phyloP scores from a whole-genome alignment of 2,888 invertebrate genomes.

The Trissonchulus latispiculum region DNA sequence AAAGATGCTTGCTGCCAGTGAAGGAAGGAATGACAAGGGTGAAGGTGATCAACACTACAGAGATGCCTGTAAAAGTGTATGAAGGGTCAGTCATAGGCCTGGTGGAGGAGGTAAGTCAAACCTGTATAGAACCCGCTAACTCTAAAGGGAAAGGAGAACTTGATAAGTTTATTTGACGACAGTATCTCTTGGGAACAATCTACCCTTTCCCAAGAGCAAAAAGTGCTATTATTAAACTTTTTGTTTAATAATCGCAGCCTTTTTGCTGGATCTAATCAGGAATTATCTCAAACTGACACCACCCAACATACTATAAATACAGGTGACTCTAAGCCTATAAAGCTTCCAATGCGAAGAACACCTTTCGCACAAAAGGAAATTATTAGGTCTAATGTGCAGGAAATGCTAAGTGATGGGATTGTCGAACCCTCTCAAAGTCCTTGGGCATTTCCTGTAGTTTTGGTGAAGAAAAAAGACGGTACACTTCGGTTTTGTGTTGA shows the following conservation, averaged over 20 bases:
- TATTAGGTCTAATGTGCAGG: neutral
- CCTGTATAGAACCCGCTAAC: too few relatives aligned
- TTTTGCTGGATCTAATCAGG: neutral
- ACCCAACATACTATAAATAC: neutral
- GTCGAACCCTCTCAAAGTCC: neutral
- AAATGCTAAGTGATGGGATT: neutral
- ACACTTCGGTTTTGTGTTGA: slow-evolving; percentile 2
- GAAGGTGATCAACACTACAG: neutral
- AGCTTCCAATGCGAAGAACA: neutral
- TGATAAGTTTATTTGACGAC: too few relatives aligned
- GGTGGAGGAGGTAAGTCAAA: too few relatives aligned
- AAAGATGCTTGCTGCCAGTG: too few relatives aligned
- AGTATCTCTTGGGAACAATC: too few relatives aligned
- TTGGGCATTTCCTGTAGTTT: neutral
- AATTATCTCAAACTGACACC: neutral
- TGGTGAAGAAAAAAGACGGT: slow-evolving; percentile 10
- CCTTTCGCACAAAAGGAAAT: neutral
- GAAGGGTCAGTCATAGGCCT: neutral
- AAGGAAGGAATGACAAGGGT: neutral
- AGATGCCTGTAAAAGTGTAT: neutral
- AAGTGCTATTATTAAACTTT: too few relatives aligned
- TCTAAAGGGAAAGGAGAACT: too few relatives aligned
- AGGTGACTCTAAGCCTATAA: neutral
- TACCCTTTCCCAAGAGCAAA: too few relatives aligned
- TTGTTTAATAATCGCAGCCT: too few relatives aligned